Percentiles rank a stretch among this genome's conserved stretches.
Evolutionary conservation across 2,113 vertebrate species (phyloP).

Genomic region (Lepisosteus oculatus): DNA sequence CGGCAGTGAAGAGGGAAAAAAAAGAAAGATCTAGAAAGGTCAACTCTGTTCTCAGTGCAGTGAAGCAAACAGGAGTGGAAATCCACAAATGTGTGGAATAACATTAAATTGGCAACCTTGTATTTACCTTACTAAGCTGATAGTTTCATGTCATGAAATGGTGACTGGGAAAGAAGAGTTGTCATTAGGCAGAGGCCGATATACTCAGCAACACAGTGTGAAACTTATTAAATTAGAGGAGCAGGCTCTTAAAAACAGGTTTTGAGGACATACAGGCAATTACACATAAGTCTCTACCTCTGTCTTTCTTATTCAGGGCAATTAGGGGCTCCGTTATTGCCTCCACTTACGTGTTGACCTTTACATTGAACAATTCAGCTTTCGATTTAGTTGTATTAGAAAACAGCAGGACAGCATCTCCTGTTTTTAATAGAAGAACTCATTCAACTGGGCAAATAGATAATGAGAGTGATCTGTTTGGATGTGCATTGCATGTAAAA

Average conservation of each 20-base stretch:
- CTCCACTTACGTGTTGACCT: constrained; percentile 67
- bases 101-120: constrained; percentile 1
- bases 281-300: constrained; percentile 64
- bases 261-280: constrained; percentile 72
- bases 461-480: too few species aligned
- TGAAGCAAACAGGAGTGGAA: background rate
- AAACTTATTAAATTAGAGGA: constrained; percentile 65
- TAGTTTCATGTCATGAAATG: background rate
- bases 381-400: constrained; percentile 39
- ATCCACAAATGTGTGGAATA: background rate
- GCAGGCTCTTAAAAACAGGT: constrained; percentile 55
- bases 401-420: constrained; percentile 13
- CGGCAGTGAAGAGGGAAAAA: background rate
- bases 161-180: constrained; percentile 57
- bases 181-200: constrained; percentile 65
- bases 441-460: too few species aligned
- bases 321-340: constrained; percentile 64
- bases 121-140: background rate
- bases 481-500: too few species aligned
- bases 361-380: constrained; percentile 41
- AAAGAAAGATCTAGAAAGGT: background rate
- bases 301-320: constrained; percentile 61
- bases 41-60: background rate
- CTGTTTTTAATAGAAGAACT: background rate
- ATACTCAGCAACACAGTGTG: constrained; percentile 62